These are phyloP conservation scores for Contarinia nasturtii DNA, from an alignment of 1,140 invertebrate species.

Conservation along the genomic window DNA sequence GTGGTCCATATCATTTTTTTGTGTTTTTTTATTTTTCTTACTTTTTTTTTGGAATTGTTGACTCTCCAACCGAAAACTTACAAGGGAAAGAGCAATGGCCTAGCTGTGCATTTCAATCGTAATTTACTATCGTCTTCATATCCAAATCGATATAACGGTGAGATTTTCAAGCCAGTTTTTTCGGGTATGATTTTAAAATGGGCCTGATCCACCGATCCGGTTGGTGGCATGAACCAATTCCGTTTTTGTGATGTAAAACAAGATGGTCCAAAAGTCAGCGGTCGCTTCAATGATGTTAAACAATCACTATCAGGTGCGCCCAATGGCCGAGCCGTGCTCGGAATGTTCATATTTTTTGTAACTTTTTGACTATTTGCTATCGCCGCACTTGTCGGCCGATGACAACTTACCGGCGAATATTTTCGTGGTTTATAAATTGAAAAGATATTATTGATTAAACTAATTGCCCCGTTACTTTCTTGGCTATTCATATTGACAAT, in stretches of 20 bases:
- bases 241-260: conserved; percentile 16
- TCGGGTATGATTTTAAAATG: conserved; percentile 30
- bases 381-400: conserved; percentile 18
- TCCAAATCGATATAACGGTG: conserved; percentile 24
- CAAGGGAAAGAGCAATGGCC: conserved; percentile 23
- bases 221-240: conserved; percentile 17
- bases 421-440: conserved; percentile 24
- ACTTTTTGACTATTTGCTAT: conserved; percentile 24
- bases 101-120: conserved; percentile 19
- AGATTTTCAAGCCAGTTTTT: conserved; percentile 28
- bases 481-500: conserved; percentile 7
- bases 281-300: conserved; percentile 23
- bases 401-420: conserved; percentile 22
- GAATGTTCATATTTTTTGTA: conserved; percentile 25
- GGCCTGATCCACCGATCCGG: conserved; percentile 19
- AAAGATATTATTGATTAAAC: conserved; percentile 26
- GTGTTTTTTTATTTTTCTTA: too few species aligned
- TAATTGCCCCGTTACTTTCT: conserved; percentile 18
- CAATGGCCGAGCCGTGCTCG: conserved; percentile 16
- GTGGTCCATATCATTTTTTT: too few species aligned
- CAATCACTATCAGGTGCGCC: conserved; percentile 15
- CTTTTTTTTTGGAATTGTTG: not conserved
- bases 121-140: conserved; percentile 15
- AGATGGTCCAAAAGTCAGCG: conserved; percentile 17
- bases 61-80: conserved; percentile 8